These are phyloP conservation scores for Hydropsyche betteni DNA, from an alignment of 2,888 invertebrate species.

Conservation along the genomic window DNA sequence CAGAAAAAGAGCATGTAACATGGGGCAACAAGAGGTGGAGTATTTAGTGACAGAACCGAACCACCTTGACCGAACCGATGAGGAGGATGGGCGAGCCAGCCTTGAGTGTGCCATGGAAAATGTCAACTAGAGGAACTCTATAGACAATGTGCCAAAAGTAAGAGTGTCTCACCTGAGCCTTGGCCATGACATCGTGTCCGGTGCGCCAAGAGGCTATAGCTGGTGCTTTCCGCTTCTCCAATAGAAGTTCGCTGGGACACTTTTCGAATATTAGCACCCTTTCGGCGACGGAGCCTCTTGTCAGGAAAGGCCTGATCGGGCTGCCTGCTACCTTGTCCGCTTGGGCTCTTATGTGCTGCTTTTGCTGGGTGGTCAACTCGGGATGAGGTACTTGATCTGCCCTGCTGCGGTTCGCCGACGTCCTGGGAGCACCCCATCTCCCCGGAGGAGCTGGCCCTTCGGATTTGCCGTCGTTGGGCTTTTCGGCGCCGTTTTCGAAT, in stretches of 20 bases:
- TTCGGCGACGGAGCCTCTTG: slow-evolving; percentile 90
- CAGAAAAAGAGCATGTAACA: not conserved
- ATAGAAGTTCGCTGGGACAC: slow-evolving; percentile 81
- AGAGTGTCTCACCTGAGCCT: slow-evolving; percentile 62
- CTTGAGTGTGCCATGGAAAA: not conserved
- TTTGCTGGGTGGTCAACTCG: slow-evolving; percentile 70
- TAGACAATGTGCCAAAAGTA: slow-evolving; percentile 18
- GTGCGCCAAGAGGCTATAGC: slow-evolving; percentile 67
- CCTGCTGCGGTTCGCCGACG: slow-evolving; percentile 59
- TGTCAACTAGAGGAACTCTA: not conserved
- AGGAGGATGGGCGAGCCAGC: not conserved
- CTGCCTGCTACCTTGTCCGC: slow-evolving; percentile 63
- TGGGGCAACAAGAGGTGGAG: not conserved
- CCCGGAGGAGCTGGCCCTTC: slow-evolving; percentile 58
- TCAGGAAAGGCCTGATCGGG: slow-evolving; percentile 85
- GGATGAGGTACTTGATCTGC: slow-evolving; percentile 70
- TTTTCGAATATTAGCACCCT: slow-evolving; percentile 90
- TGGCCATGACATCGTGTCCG: slow-evolving; percentile 66
- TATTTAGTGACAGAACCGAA: not conserved
- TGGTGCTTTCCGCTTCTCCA: slow-evolving; percentile 73
- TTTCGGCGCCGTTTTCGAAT: slow-evolving; percentile 55
- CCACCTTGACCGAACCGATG: slow-evolving; percentile 10
- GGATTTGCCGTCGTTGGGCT: slow-evolving; percentile 47
- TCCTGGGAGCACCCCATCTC: slow-evolving; percentile 59
- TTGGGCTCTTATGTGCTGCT: slow-evolving; percentile 64